Conservation (phyloP, 2,113 vertebrate genomes). For the Eptatretus burgeri region DNA sequence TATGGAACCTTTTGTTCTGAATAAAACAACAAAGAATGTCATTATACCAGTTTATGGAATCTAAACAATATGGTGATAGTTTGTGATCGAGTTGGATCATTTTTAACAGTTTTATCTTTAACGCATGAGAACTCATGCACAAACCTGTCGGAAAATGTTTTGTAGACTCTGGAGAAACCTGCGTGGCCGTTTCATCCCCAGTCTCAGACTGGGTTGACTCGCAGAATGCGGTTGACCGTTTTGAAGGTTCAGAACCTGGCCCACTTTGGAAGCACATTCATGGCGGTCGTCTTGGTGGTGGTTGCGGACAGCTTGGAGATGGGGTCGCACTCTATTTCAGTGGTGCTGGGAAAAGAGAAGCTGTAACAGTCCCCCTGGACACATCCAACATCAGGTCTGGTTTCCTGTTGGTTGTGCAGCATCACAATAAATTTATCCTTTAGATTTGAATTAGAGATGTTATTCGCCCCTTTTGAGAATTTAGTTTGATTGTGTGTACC, state of each 20-base stretch:
- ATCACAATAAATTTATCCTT: no score
- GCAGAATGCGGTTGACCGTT: constrained; percentile 65
- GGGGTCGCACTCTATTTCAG: constrained; percentile 73
- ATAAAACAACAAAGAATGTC: no score
- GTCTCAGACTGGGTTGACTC: constrained; percentile 17
- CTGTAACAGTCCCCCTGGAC: constrained; percentile 49
- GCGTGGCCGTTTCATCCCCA: constrained; percentile 15
- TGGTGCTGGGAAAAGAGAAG: constrained; percentile 55
- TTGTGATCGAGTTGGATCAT: no score
- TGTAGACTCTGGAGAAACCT: constrained; percentile 12
- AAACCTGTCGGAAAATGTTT: constrained; percentile 7
- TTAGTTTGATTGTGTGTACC: no score
- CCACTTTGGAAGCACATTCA: constrained; percentile 70
- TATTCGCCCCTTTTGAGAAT: no score
- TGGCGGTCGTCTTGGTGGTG: constrained; percentile 48
- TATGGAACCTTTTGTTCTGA: no score
- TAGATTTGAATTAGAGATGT: no score
- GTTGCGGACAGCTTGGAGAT: constrained; percentile 55
- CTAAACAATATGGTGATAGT: no score
- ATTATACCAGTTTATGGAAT: no score
- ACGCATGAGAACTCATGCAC: no score
- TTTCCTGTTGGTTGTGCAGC: no score
- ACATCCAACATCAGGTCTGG: constrained; percentile 57
- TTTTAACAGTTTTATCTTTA: no score
- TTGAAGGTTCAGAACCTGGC: constrained; percentile 66